A percentile compares a stretch with the other conserved stretches of the same genome.
Conservation (phyloP, 2,797 vertebrate species). For the Acanthurus lineatus region DNA sequence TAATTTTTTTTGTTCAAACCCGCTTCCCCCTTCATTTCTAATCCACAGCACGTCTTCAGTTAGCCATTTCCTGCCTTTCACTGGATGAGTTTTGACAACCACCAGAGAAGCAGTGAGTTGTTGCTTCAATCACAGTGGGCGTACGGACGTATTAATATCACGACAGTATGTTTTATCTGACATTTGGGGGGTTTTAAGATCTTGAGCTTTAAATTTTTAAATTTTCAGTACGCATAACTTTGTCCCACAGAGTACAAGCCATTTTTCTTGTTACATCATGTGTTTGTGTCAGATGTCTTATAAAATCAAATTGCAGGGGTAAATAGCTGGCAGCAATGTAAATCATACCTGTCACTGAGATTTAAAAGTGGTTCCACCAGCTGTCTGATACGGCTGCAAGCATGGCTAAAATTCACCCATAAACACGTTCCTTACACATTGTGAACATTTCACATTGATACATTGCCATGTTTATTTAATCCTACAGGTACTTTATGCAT, state of each 20-base stretch:
- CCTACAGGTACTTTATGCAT: too few relatives aligned
- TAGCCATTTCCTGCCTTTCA: slow-evolving; percentile 36
- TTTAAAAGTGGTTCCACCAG: too few relatives aligned
- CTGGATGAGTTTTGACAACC: slow-evolving; percentile 31
- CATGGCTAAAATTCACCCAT: too few relatives aligned
- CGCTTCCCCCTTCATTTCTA: slow-evolving; percentile 21
- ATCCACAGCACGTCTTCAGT: neutral
- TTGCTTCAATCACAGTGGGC: slow-evolving; percentile 46
- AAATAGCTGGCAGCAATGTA: neutral
- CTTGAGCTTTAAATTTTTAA: slow-evolving; percentile 3
- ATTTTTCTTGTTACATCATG: neutral
- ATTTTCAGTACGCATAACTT: slow-evolving; percentile 11
- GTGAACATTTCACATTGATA: neutral
- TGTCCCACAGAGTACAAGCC: neutral
- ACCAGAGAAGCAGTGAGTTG: slow-evolving; percentile 42
- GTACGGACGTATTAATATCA: slow-evolving; percentile 6
- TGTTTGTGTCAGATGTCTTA: neutral
- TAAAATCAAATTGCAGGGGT: neutral
- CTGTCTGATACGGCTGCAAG: too few relatives aligned
- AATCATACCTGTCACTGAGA: too few relatives aligned
- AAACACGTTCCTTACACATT: neutral
- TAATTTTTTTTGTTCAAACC: slow-evolving; percentile 42
- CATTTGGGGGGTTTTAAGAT: slow-evolving; percentile 19
- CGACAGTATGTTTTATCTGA: slow-evolving; percentile 4
- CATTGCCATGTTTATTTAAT: neutral